Evolutionary conservation across 2,113 vertebrate species (phyloP), one percentile per base, ranked within the genome.

Genomic region (Psettodes erumei): DNA sequence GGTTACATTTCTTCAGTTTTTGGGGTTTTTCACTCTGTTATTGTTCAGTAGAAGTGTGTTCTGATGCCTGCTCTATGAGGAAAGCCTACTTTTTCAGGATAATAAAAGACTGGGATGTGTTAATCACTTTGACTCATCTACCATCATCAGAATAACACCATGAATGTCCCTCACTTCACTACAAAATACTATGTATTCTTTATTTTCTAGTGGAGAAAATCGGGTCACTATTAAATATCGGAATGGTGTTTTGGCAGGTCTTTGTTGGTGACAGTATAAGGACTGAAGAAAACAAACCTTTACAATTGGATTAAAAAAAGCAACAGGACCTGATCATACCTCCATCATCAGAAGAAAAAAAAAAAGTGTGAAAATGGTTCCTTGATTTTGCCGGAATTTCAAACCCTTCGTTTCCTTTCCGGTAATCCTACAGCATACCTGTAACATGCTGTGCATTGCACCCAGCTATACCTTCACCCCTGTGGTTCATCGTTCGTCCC

Each of bases 31-130:
- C 66, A 84, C 70, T 87, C 43, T 70, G 79, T 77, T 79, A 35
- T 66, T 87, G 74, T 86, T 86, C 78, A 83, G 88, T 62, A 70
- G 72, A 88, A 81, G 84, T 79, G 71, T 88, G 70, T 73, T 89
- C 85, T 83, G 86, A 93, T 83, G 86, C 82, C 85, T 82, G 86
- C 76, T 89, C 84, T 82, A 86, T 82, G 77, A 90, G 82, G 37
- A 89, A 89, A 90, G 78, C 79, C 84, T 90, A 82, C 84, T 81
- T 82, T 37, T 76, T 83, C 71, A 82, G 84, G 73, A 86, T 77
- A 83, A 77, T 81, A 69, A 82, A 87, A 67, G 61, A 78, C 53
- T 90, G 58, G 47, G 75, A 82, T 89, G 55, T 15, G 48, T 88
- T 91, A 64, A 78, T 88, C 66, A 56, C 84, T 85, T 81, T 50